phyloP scores from a whole-genome alignment of 2,888 invertebrate genomes.

The Pollenia griseotomentosa region DNA sequence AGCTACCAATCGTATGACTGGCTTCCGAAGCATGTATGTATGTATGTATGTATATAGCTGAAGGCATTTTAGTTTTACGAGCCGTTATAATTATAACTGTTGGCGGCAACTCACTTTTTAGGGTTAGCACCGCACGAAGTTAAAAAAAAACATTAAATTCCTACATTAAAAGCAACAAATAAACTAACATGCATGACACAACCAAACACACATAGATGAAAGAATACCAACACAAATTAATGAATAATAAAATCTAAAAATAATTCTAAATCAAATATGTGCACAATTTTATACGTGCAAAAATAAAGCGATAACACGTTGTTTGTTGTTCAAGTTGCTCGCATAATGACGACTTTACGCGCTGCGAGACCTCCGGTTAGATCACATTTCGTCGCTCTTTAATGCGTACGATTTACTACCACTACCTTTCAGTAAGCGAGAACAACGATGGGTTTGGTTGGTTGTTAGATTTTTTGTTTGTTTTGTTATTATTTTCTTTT shows the following conservation, averaged over 20 bases:
- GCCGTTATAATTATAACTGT: conserved; percentile 64
- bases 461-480: conserved; percentile 36
- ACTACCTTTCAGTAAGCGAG: conserved; percentile 27
- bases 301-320: conserved; percentile 45
- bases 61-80: conserved; percentile 49
- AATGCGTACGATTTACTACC: conserved; percentile 12
- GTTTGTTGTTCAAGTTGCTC: conserved; percentile 40
- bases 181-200: not conserved
- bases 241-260: conserved; percentile 20
- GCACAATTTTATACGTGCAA: conserved; percentile 29
- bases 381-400: conserved; percentile 65
- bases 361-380: conserved; percentile 60
- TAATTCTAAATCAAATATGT: conserved; percentile 5
- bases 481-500: conserved; percentile 32
- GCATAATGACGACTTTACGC: conserved; percentile 40
- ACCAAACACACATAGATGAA: not conserved
- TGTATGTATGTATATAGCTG: conserved; percentile 41
- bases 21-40: conserved; percentile 56
- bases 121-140: conserved; percentile 11
- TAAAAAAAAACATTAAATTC: conserved; percentile 9
- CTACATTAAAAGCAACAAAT: not conserved
- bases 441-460: conserved; percentile 46
- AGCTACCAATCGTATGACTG: conserved; percentile 71
- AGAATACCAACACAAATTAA: not conserved
- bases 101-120: conserved; percentile 57